phyloP scores from a whole-genome alignment of 2,113 vertebrate genomes.

The Dicerorhinus sumatrensis region DNA sequence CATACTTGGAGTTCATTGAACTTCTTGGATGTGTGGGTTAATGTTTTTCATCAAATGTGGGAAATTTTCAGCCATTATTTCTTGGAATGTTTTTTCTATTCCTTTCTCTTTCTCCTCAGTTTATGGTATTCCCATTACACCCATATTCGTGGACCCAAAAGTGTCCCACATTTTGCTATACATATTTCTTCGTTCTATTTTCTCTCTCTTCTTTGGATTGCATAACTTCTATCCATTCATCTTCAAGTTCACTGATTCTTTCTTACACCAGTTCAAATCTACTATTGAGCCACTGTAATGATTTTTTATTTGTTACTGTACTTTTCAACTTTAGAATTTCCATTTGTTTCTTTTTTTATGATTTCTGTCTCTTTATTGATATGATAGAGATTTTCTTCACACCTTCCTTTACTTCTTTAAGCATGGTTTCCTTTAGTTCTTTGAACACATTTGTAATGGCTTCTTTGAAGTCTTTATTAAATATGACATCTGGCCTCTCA shows the following conservation, averaged over 20 bases:
- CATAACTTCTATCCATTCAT: not conserved
- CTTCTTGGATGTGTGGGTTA: not conserved
- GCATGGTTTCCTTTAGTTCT: not conserved
- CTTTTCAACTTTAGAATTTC: conserved; percentile 28
- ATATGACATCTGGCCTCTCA: not conserved
- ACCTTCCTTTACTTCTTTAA: conserved; percentile 2
- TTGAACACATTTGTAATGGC: not conserved
- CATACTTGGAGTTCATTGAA: not conserved
- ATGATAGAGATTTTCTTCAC: not conserved
- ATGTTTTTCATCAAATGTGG: not conserved
- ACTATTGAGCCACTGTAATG: not conserved
- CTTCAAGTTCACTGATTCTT: not conserved
- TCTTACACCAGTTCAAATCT: not conserved
- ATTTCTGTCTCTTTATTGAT: conserved; percentile 7
- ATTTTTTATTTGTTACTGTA: not conserved
- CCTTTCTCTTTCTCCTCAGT: not conserved
- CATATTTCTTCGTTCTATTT: not conserved
- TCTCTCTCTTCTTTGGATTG: not conserved
- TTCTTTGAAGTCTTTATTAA: conserved; percentile 11
- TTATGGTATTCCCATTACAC: not conserved
- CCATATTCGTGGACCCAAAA: not conserved
- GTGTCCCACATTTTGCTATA: not conserved
- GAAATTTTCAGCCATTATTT: not conserved
- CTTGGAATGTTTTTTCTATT: not conserved
- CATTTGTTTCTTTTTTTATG: not conserved